Evolutionary conservation across 2,113 vertebrate species (phyloP).

Genomic region (Alces alces): DNA sequence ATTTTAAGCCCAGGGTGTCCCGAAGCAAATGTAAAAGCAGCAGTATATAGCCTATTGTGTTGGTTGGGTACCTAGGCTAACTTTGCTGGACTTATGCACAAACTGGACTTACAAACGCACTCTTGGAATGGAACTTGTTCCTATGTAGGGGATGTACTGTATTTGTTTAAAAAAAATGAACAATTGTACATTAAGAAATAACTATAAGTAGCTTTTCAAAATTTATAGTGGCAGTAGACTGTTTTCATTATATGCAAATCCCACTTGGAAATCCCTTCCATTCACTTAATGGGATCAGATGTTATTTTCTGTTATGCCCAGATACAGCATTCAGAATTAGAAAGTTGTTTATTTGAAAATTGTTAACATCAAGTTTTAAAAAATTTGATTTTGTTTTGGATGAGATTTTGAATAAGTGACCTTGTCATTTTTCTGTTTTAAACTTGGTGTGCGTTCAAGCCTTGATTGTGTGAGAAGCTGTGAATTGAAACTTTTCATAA

Average conservation of each 20-base stretch:
- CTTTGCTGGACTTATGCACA: background rate
- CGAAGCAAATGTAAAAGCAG: background rate
- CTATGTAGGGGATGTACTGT: background rate
- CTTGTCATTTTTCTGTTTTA: background rate
- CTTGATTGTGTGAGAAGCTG: background rate
- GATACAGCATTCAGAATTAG: background rate
- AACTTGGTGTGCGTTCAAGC: background rate
- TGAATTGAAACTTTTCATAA: background rate
- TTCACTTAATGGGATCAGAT: background rate
- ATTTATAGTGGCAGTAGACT: background rate
- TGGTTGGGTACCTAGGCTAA: background rate
- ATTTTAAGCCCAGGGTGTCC: background rate
- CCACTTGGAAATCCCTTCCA: background rate
- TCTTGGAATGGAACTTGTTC: background rate
- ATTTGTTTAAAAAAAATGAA: background rate
- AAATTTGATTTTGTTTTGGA: background rate
- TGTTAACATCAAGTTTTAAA: background rate
- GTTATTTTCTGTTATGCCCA: background rate
- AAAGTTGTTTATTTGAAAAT: background rate
- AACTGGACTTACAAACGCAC: background rate
- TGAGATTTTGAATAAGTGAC: background rate
- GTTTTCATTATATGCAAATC: background rate
- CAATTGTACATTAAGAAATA: background rate
- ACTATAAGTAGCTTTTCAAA: background rate
- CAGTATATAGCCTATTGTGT: background rate